Evolutionary conservation across 1,140 invertebrate species (phyloP), one percentile per base, ranked within the genome.

Genomic region (Ceratosolen fusciceps): DNA sequence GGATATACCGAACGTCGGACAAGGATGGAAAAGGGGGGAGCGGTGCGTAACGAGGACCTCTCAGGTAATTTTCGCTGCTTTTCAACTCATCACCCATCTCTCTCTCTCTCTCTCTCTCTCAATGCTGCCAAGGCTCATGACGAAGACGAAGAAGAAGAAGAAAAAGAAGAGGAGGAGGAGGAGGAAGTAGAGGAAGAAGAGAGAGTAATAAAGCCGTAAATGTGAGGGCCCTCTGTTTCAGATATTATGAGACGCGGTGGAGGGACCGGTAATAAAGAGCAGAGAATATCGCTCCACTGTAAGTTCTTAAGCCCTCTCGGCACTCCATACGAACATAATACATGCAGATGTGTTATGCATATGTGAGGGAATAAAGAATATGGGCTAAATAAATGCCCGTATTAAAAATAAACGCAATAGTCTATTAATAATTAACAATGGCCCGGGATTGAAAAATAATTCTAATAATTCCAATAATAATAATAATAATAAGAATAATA

Each of bases 201-300:
- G 60, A 29, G 19, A n/a, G 73, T 65, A 75, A 75, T 67, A 75
- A 75, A 75, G 37, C 43, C 7, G 60, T 60, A 49, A 65, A 75
- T 72, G 29, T 37, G 8, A 37, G 39, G 74, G 43, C 60, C 56
- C 72, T 73, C 8, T 29, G 60, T 29, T 47, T 47, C 21, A 29
- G 47, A 47, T 68, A 47, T 68, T 68, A 12, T 47, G 37, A 37
- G 60, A 24, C 16, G 60, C 37, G 0, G 12, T 34, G 37, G 60
- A 31, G 12, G 14, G 16, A 37, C 26, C 26, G 74, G n/a, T 29
- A 67, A 75, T 75, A 75, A 74, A 75, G 37, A 68, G 39, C 14
- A 47, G 1, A 68, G 24, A 37, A 39, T 58, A 58, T 73, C 52
- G 14, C 26, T 21, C 16, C 19, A 62, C 52, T 56, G 43, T 60